A percentile compares a stretch with the other conserved stretches of the same genome.
Evolutionary conservation across 1,140 invertebrate genomes (phyloP).

Genomic region (Zaprionus africanus): DNA sequence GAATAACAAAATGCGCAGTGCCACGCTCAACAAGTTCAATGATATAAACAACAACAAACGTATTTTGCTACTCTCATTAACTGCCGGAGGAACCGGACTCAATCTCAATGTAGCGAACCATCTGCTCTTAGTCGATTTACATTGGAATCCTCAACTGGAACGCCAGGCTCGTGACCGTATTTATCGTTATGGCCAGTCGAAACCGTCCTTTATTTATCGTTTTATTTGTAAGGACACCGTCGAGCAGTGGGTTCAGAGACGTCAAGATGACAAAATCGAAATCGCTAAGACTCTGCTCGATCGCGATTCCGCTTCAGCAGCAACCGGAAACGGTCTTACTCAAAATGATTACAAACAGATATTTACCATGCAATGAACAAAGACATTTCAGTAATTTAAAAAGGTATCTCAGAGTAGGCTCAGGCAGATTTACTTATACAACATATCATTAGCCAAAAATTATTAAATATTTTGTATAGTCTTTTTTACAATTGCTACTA

Average conservation of each 20-base stretch:
- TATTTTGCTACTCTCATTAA: conserved; percentile 50
- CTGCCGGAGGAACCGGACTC: conserved; percentile 60
- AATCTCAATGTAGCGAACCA: conserved; percentile 66
- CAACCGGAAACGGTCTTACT: conserved; percentile 17
- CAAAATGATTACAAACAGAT: conserved; percentile 46
- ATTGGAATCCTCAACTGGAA: conserved; percentile 64
- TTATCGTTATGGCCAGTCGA: conserved; percentile 62
- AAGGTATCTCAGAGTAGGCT: not conserved
- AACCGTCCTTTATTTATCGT: conserved; percentile 84
- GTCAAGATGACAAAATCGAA: conserved; percentile 91
- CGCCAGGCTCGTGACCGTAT: conserved; percentile 64
- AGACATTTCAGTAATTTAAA: not conserved
- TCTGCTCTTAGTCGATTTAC: conserved; percentile 54
- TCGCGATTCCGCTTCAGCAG: not conserved
- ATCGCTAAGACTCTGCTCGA: conserved; percentile 89
- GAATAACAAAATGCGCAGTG: conserved; percentile 21
- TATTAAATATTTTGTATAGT: no score
- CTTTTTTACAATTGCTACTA: no score
- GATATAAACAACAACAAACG: conserved; percentile 18
- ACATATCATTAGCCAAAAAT: not conserved
- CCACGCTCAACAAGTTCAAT: conserved; percentile 46
- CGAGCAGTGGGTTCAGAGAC: conserved; percentile 90
- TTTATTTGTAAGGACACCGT: conserved; percentile 92
- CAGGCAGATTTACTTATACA: not conserved
- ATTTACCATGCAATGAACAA: conserved; percentile 19